A percentile compares a stretch with the other conserved stretches of the same genome.
phyloP scores from a whole-genome alignment of 2,797 vertebrate species.

The Syndactyla subalaris region DNA sequence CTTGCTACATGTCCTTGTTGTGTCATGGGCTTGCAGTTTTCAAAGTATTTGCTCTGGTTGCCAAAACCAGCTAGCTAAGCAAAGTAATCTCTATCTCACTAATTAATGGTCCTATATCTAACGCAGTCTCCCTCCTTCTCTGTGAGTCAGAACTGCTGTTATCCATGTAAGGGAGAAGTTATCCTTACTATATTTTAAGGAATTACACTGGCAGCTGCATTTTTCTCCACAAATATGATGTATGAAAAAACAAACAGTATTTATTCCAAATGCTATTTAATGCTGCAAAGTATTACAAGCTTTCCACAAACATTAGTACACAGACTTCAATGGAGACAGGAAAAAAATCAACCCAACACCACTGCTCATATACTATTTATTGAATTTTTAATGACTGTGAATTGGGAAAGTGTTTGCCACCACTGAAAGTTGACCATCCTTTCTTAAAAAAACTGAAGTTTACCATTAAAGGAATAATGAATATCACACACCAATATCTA shows the following conservation, averaged over 20 bases:
- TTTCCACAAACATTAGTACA: background rate
- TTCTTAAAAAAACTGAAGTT: background rate
- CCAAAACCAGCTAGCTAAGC: background rate
- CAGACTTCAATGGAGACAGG: background rate
- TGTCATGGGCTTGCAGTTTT: background rate
- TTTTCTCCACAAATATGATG: background rate
- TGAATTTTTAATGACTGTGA: background rate
- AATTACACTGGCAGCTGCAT: background rate
- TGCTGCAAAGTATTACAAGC: conserved; percentile 8
- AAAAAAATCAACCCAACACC: background rate
- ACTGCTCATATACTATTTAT: background rate
- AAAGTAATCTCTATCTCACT: background rate
- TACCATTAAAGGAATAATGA: background rate
- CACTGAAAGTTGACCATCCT: background rate
- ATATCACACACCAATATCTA: background rate
- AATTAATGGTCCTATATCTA: background rate
- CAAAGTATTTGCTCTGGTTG: background rate
- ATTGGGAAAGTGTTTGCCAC: background rate
- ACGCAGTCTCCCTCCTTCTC: background rate
- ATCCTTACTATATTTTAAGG: background rate
- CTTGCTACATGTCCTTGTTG: background rate
- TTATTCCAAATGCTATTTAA: conserved; percentile 29
- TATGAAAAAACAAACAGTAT: background rate
- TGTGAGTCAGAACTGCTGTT: background rate
- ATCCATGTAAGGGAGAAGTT: background rate